Evolutionary conservation across 2,113 vertebrate species (phyloP), one percentile per base, ranked within the genome.

Genomic region (Notothenia rossii): DNA sequence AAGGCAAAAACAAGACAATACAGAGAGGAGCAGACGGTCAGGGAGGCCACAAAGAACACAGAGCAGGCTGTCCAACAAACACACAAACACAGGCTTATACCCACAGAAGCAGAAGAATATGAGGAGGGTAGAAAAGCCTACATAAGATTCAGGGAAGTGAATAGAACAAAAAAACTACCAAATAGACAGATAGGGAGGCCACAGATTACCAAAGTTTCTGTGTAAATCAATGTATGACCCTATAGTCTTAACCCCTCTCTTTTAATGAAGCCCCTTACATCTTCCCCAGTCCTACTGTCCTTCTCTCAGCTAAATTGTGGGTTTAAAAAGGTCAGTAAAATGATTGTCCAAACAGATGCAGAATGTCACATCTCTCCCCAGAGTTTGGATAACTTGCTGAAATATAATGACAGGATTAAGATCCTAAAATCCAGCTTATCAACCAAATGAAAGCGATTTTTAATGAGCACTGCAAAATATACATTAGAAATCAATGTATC

Each of bases 361-460:
- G 83, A 86, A 77, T 63, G 73, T 73, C 61, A 75, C 56, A 22
- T 43, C 61, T 46, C 49, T 66, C 50, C 45, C 55, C 56, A 29
- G 70, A 79, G 56, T 77, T 82, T 70, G 61, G 46, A 65, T 49
- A 29, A 29, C 29, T 29, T 29, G 73, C 86, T 81, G 79, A 84
- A 60, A 72, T 65, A 78, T 59, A 87, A 82, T 63, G 69, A 72
- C 68, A 43, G 76, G 73, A 87, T 87, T 84, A 84, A 56, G 54
- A 78, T 72, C 15, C 59, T 61, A 54, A 86, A 85, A 25, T 62
- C 14, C 12, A 59, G 63, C 56, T 81, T 84, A 77, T 69, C 69
- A 65, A 43, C 6, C 20, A 12, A 70, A 90, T 91, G 79, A 90
- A 82, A 93, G 81, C 72, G 25, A 81, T 66, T 85, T 82, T 86